Base-by-base conservation (phyloP, 2,797 vertebrate genomes). In the Clarias laeviceps region DNA sequence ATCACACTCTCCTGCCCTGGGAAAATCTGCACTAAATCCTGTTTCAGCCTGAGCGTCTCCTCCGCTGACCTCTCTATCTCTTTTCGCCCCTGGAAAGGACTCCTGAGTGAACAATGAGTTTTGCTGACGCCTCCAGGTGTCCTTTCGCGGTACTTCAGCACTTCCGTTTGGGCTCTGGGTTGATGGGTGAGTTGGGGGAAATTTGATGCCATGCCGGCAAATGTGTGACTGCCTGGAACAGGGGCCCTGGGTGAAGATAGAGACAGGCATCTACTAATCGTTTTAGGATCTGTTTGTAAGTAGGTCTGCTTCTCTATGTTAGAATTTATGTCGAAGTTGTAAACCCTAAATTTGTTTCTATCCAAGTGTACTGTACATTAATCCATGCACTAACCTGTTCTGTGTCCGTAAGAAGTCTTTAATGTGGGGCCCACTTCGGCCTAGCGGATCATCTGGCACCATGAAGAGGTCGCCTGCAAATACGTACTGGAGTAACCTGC, bases 381-480 rank as follows among this genome's bases (percentile, higher is more conserved):
- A 37, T 61, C 24, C 15, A 27, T 29, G 17, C 37, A 80, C 61
- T 0, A 80, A 97, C 97, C 95, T 94, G 84, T 92, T 92, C 0
- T 92, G 92, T 40, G 93, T 94, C 85, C 93, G 94, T 17, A 98
- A 92, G 81, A 98, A 97, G 50, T 95, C 93, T 27, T 95, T 94
- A 86, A 98, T 91, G 82, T 96, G 96, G 50, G 97, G 97, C n/a
- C 97, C 97, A 6, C 93, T 94, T 87, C 96, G 91, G 20, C 97
- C 97, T 84, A 98, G 84, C 0, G 97, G 97, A 82, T 98, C 97
- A 57, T 98, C 97, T 0, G 97, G 97, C 65, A 98, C 94, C 97
- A 98, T 98, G 91, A 98, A 98, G 85, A 93, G 96, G 88, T 98
- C 96, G 6, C 95, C 96, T 27, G 95, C 97, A 84, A 98, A 97